Percentiles rank a stretch among this genome's conserved stretches.
These are phyloP conservation scores for Xanthostigma xanthostigma DNA, from an alignment of 2,888 invertebrate genomes.

Conservation along the genomic window DNA sequence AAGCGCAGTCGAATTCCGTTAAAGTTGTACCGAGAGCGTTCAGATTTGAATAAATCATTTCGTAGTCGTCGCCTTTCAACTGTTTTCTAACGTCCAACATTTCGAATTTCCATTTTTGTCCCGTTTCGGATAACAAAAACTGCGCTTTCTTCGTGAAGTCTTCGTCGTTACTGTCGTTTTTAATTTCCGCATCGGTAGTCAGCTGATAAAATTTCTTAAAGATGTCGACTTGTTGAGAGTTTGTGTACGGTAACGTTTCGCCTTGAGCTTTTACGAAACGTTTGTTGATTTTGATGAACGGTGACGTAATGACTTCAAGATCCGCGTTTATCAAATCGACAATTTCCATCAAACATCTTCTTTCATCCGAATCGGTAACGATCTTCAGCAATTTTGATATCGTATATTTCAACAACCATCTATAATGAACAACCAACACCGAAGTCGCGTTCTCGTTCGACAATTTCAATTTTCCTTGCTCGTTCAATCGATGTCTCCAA, in stretches of 20 bases:
- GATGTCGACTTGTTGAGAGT: neutral
- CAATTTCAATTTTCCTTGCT: slow-evolving; percentile 7
- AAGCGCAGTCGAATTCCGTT: no score
- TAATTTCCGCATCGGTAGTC: neutral
- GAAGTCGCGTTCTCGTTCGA: neutral
- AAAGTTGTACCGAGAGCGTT: no score
- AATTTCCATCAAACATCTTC: slow-evolving; percentile 4
- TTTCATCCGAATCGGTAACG: no score
- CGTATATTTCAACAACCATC: slow-evolving; percentile 56
- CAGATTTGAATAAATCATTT: no score
- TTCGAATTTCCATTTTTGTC: no score
- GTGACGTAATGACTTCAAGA: neutral
- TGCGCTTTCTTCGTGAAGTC: no score
- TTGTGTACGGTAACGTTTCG: neutral
- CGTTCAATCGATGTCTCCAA: slow-evolving; percentile 36
- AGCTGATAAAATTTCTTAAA: neutral
- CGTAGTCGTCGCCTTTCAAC: no score
- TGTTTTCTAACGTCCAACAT: no score
- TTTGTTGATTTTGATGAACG: neutral
- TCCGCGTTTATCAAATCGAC: slow-evolving; percentile 19
- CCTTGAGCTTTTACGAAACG: neutral
- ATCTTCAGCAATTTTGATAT: slow-evolving; percentile 21
- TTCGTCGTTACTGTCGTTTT: no score
- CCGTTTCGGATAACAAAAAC: no score
- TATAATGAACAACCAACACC: slow-evolving; percentile 48